Percentiles rank a stretch among this genome's conserved stretches.
Evolutionary conservation across 2,888 invertebrate species (phyloP).

Genomic region (Choristoneura rosaceana): DNA sequence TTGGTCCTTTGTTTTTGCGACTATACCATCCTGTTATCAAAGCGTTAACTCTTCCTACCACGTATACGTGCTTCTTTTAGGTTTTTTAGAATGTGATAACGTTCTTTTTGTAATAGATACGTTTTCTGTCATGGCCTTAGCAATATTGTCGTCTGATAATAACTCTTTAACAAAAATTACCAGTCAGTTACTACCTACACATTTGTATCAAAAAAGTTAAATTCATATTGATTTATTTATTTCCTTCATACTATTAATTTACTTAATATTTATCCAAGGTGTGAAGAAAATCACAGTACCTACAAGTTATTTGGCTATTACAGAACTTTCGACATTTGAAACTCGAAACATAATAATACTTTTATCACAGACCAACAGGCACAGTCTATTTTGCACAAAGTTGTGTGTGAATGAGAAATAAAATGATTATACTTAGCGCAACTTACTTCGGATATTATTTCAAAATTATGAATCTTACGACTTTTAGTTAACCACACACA

Average conservation of each 20-base stretch:
- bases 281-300: background rate
- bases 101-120: background rate
- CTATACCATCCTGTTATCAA: constrained; percentile 24
- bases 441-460: background rate
- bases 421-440: background rate
- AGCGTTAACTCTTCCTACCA: constrained; percentile 29
- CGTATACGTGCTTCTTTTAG: background rate
- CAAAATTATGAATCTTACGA: background rate
- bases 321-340: background rate
- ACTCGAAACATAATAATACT: constrained; percentile 4
- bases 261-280: background rate
- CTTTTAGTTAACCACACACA: background rate
- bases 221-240: background rate
- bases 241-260: too few relatives aligned
- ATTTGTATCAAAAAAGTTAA: too few relatives aligned
- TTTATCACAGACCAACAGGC: constrained; percentile 8
- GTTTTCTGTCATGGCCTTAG: background rate
- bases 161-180: too few relatives aligned
- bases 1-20: constrained; percentile 34
- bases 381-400: background rate
- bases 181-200: too few relatives aligned
- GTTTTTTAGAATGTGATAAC: constrained; percentile 11
- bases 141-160: background rate
- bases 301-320: background rate
- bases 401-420: background rate